phyloP scores from a whole-genome alignment of 1,140 invertebrate species.

The Drosophila sturtevanti region DNA sequence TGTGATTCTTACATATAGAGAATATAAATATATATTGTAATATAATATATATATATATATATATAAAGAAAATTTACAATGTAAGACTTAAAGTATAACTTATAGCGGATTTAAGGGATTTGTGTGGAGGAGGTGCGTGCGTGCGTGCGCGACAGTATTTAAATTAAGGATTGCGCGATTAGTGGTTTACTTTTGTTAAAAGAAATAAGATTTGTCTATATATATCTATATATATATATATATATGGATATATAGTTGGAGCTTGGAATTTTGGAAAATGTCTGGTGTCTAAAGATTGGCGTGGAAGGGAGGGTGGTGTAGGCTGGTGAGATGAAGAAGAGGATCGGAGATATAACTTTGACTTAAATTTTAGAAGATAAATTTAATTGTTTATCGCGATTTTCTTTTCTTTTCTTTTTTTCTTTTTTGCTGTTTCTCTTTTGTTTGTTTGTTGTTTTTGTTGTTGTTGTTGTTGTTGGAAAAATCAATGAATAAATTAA shows the following conservation, averaged over 20 bases:
- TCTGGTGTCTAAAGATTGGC: neutral
- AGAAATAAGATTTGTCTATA: conserved; percentile 9
- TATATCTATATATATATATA: conserved; percentile 11
- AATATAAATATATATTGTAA: conserved; percentile 10
- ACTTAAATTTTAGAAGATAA: neutral
- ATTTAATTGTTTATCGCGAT: neutral
- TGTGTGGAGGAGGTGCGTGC: no score
- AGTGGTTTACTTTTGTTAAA: neutral
- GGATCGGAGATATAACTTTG: neutral
- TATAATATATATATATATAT: conserved; percentile 13
- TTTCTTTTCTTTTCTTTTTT: neutral
- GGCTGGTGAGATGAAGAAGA: neutral
- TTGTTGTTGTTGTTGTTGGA: neutral
- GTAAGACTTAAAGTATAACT: neutral
- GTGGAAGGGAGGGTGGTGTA: neutral
- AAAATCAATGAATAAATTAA: neutral
- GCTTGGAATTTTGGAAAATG: conserved; percentile 1
- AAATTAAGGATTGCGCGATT: neutral
- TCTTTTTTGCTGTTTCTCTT: neutral
- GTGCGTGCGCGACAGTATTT: neutral
- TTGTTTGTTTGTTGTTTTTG: neutral
- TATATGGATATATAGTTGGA: neutral
- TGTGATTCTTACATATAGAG: conserved; percentile 16
- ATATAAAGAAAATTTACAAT: conserved; percentile 5
- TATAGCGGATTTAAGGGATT: neutral